Evolutionary conservation across 1,140 invertebrate genomes (phyloP).

Genomic region (Bathynomus jamesi): DNA sequence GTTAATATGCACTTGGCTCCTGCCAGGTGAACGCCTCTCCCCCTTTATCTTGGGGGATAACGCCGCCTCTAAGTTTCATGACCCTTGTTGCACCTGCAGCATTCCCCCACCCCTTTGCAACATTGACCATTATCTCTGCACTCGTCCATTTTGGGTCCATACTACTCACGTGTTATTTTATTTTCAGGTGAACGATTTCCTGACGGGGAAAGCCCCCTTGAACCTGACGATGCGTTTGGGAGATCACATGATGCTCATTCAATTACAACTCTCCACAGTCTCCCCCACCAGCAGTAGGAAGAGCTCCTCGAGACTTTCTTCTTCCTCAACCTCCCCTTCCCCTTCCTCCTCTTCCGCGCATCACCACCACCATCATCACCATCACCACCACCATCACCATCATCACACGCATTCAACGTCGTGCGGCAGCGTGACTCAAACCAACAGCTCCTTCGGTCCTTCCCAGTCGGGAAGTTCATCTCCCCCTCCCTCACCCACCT

Average conservation of each 20-base stretch:
- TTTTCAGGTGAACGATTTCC: conserved; percentile 82
- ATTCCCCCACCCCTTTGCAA: too few species aligned
- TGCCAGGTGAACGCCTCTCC: too few species aligned
- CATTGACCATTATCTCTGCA: too few species aligned
- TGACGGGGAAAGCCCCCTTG: conserved; percentile 83
- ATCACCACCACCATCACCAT: conserved; percentile 15
- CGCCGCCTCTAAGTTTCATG: too few species aligned
- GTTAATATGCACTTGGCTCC: too few species aligned
- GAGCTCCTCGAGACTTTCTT: conserved; percentile 29
- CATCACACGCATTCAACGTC: conserved; percentile 23
- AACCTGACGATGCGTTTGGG: conserved; percentile 89
- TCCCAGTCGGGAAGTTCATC: background rate
- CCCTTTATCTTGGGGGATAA: too few species aligned
- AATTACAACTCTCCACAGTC: conserved; percentile 81
- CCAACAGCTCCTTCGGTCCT: conserved; percentile 9
- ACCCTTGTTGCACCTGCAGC: too few species aligned
- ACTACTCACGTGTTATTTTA: too few species aligned
- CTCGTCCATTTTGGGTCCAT: too few species aligned
- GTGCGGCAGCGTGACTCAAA: conserved; percentile 28
- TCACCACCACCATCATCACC: background rate
- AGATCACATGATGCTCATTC: conserved; percentile 94
- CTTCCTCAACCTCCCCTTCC: conserved; percentile 17
- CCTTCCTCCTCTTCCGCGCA: conserved; percentile 8
- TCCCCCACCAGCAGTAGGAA: conserved; percentile 42
- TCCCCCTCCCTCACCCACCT: conserved; percentile 25